Conservation (phyloP, 2,797 vertebrate species). For the Chaunax sp. region DNA sequence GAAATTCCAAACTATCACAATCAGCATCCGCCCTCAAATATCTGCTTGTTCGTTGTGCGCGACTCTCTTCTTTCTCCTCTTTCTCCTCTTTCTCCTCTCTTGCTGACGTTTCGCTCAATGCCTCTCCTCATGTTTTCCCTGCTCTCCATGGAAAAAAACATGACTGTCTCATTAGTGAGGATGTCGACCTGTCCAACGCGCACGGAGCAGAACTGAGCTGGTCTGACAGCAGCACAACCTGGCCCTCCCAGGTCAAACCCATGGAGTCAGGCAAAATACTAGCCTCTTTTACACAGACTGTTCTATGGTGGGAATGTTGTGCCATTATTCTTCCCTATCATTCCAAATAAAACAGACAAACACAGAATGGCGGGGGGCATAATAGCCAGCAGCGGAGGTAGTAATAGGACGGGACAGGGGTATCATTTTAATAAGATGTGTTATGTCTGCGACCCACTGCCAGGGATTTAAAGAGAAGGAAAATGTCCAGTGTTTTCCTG, state of each 20-base stretch:
- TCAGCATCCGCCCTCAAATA: constrained; percentile 45
- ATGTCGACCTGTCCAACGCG: constrained; percentile 67
- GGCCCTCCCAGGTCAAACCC: constrained; percentile 42
- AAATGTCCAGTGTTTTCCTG: too few relatives aligned
- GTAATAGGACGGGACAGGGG: too few relatives aligned
- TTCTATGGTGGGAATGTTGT: too few relatives aligned
- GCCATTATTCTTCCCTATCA: too few relatives aligned
- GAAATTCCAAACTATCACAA: constrained; percentile 31
- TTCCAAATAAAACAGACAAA: too few relatives aligned
- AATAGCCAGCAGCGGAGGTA: too few relatives aligned
- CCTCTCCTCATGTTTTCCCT: constrained; percentile 30
- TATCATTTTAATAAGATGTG: too few relatives aligned
- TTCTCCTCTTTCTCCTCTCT: not conserved
- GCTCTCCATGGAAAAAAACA: constrained; percentile 50
- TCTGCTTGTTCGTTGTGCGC: constrained; percentile 10
- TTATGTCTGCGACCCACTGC: too few relatives aligned
- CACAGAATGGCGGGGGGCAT: too few relatives aligned
- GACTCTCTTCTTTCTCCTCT: constrained; percentile 17
- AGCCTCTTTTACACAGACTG: too few relatives aligned
- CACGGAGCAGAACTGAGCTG: constrained; percentile 57
- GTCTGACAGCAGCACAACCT: constrained; percentile 51
- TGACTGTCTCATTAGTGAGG: constrained; percentile 59
- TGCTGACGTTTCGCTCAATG: too few relatives aligned
- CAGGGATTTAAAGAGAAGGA: too few relatives aligned
- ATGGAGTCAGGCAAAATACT: constrained; percentile 4